Conservation (phyloP, 2,113 vertebrate species). For the Apistogramma diplotaenia region DNA sequence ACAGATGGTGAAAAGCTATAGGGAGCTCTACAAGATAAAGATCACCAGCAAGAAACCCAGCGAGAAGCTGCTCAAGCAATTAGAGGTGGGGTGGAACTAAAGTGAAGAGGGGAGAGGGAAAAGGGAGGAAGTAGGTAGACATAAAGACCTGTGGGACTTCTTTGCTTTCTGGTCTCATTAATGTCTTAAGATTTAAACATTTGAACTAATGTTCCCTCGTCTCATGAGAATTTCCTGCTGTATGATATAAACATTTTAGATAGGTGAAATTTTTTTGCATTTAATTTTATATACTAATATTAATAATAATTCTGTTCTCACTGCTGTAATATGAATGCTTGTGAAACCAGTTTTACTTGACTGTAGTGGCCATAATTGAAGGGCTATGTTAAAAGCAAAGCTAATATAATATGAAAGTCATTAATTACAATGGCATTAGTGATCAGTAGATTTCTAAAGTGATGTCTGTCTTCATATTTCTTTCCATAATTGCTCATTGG, state of each 20-base stretch:
- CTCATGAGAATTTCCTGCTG: neutral
- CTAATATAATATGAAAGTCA: neutral
- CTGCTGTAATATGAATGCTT: neutral
- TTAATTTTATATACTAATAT: neutral
- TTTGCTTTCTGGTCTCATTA: neutral
- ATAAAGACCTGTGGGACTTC: neutral
- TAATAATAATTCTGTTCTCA: neutral
- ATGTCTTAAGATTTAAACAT: neutral
- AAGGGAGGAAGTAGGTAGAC: neutral
- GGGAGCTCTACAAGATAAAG: slow-evolving; percentile 89
- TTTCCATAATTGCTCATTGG: neutral
- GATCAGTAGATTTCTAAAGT: neutral
- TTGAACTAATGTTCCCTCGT: neutral
- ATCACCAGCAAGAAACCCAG: slow-evolving; percentile 88
- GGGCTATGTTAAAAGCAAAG: neutral
- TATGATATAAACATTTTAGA: neutral
- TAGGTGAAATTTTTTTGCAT: neutral
- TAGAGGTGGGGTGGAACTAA: slow-evolving; percentile 79
- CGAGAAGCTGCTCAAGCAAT: slow-evolving; percentile 76
- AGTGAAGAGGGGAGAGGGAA: neutral
- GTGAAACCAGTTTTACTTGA: neutral
- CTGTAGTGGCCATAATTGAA: neutral
- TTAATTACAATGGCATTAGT: neutral
- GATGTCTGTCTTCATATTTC: neutral
- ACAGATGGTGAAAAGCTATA: slow-evolving; percentile 83